These are phyloP conservation scores for Coboldia fuscipes DNA, from an alignment of 1,140 invertebrate genomes.

Conservation along the genomic window DNA sequence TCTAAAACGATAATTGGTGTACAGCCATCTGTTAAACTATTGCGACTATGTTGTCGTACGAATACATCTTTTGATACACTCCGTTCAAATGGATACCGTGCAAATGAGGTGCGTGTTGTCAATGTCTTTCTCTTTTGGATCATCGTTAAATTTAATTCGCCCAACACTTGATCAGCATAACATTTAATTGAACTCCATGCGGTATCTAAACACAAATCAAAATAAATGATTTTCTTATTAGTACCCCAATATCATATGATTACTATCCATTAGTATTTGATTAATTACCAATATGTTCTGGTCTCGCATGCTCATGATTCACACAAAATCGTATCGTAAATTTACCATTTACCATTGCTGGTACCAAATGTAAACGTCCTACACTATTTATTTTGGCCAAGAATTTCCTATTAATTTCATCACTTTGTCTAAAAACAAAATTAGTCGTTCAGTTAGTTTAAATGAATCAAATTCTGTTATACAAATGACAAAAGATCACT, in stretches of 20 bases:
- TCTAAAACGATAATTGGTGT: constrained; percentile 36
- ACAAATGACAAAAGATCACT: constrained; percentile 5
- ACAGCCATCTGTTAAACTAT: constrained; percentile 39
- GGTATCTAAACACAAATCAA: constrained; percentile 22
- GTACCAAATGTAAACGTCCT: constrained; percentile 78
- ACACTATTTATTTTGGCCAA: constrained; percentile 70
- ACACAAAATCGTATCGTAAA: constrained; percentile 73
- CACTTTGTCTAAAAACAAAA: constrained; percentile 27
- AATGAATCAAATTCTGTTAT: background rate
- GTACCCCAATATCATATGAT: no score
- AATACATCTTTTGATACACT: constrained; percentile 39
- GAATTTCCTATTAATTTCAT: constrained; percentile 58
- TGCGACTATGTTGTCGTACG: constrained; percentile 30
- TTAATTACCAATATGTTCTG: constrained; percentile 40
- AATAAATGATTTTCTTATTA: constrained; percentile 5
- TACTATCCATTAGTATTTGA: background rate
- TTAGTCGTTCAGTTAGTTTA: background rate
- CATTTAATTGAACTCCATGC: constrained; percentile 51
- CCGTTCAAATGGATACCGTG: constrained; percentile 42
- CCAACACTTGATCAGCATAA: constrained; percentile 40
- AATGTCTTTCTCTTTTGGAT: constrained; percentile 24
- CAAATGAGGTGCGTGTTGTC: constrained; percentile 28
- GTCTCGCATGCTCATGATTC: constrained; percentile 52
- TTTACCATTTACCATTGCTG: constrained; percentile 51
- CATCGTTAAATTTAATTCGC: constrained; percentile 15